phyloP scores from a whole-genome alignment of 2,113 vertebrate species.

The Emydura subglobosa region DNA sequence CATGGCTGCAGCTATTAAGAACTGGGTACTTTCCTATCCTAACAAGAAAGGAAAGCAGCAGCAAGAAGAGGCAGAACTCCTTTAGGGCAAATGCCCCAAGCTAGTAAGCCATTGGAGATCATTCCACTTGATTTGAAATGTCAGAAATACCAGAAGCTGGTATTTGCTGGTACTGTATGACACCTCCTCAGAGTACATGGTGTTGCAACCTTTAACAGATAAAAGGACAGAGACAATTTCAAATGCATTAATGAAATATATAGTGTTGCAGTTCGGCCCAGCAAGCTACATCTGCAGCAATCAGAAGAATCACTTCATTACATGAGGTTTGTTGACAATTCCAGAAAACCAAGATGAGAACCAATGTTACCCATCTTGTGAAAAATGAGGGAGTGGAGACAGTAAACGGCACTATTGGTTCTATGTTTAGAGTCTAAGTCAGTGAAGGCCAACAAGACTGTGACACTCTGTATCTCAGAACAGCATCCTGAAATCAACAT shows the following conservation, averaged over 20 bases:
- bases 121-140: not conserved
- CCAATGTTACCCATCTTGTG: too few species aligned
- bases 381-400: too few species aligned
- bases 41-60: not conserved
- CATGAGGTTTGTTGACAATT: too few species aligned
- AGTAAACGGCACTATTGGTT: too few species aligned
- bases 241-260: not conserved
- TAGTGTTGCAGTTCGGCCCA: too few species aligned
- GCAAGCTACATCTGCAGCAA: too few species aligned
- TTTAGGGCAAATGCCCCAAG: not conserved
- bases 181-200: not conserved
- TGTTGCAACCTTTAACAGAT: not conserved
- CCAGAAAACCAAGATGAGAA: too few species aligned
- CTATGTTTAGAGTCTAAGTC: too few species aligned
- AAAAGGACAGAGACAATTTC: not conserved
- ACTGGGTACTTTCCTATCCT: not conserved
- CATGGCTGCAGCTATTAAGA: not conserved
- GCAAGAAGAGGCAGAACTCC: not conserved
- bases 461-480: too few species aligned
- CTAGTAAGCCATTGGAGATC: not conserved
- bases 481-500: too few species aligned
- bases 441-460: too few species aligned
- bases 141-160: not conserved
- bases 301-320: too few species aligned
- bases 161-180: not conserved